Conservation (phyloP, 1,140 invertebrate genomes). For the Drosophila melanica region DNA sequence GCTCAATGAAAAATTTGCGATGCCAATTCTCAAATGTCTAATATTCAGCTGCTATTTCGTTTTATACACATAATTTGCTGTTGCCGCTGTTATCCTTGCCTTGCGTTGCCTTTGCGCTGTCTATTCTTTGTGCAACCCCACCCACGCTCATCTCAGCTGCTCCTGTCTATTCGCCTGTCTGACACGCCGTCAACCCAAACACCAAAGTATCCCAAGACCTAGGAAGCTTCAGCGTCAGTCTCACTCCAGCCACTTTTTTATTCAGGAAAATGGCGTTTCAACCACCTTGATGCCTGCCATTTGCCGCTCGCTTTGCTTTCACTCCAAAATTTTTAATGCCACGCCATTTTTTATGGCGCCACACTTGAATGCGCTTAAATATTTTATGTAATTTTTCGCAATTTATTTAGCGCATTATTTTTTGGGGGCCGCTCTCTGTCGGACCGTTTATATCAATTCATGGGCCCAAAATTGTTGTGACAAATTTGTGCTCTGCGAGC, state of each 20-base stretch:
- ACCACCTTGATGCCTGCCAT: conserved; percentile 50
- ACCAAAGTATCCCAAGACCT: conserved; percentile 14
- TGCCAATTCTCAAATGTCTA: conserved; percentile 82
- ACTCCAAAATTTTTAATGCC: conserved; percentile 74
- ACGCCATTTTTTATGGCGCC: conserved; percentile 76
- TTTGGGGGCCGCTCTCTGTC: conserved; percentile 28
- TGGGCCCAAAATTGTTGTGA: conserved; percentile 42
- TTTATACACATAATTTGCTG: conserved; percentile 69
- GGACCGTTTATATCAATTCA: conserved; percentile 76
- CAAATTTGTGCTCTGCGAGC: conserved; percentile 48
- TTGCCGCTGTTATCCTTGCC: conserved; percentile 34
- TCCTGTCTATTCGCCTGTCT: conserved; percentile 60
- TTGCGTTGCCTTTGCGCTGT: conserved; percentile 1
- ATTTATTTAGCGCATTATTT: conserved; percentile 82
- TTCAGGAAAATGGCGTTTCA: conserved; percentile 46
- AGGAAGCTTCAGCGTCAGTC: neutral
- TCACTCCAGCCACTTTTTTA: neutral
- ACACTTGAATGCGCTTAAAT: conserved; percentile 82
- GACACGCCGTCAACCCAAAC: conserved; percentile 46
- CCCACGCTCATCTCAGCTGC: conserved; percentile 15
- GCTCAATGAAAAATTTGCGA: conserved; percentile 72
- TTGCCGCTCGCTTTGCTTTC: conserved; percentile 77
- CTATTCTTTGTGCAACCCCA: conserved; percentile 11
- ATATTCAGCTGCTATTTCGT: conserved; percentile 71
- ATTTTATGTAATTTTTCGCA: conserved; percentile 83